Base-by-base conservation (phyloP, 2,113 vertebrate genomes). In the Equus przewalskii region DNA sequence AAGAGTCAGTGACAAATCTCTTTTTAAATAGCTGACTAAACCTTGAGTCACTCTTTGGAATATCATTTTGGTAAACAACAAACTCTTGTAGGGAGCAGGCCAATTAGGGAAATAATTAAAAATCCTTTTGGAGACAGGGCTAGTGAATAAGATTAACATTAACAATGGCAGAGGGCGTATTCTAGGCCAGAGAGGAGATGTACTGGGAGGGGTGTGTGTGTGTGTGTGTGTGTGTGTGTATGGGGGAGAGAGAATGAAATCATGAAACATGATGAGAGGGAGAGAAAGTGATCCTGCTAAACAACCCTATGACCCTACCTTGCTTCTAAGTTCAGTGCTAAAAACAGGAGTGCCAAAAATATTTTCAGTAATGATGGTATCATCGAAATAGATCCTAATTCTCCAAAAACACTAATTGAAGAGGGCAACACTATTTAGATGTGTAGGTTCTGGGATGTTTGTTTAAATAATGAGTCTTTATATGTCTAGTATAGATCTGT, bases 81-180 rank as follows among this genome's bases (percentile, higher is more conserved):
- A 69, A 86, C n/a, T 64, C 28, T 96, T 89, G 36, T 54, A 19
- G n/a, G 41, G 22, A 95, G 33, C 36, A 24, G 51, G 54, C 21
- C 62, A 46, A 88, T 93, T 60, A 88, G 51, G 41, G 36, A 93
- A 96, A 88, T 60, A 82, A 80, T 36, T 72, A 88, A 64, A 96
- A 98, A 81, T 81, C 36, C 83, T 70, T 94, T 72, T 93, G 58
- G 44, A 87, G 75, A 87, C 7, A 83, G 78, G 26, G 7, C 6
- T 96, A 69, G 33, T 64, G 76, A 89, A 58, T 81, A 84, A 87
- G 24, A 49, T 89, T 82, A 86, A 70, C 80, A 49, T n/a, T 60
- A 79, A 46, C 6, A 51, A 33, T 21, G 44, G 28, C 5, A 96
- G 65, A 54, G n/a, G 41, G 41, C 5, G 46, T 80, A 84, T 65